Evolutionary conservation across 2,888 invertebrate genomes (phyloP).

Genomic region (Mesoligia furuncula): DNA sequence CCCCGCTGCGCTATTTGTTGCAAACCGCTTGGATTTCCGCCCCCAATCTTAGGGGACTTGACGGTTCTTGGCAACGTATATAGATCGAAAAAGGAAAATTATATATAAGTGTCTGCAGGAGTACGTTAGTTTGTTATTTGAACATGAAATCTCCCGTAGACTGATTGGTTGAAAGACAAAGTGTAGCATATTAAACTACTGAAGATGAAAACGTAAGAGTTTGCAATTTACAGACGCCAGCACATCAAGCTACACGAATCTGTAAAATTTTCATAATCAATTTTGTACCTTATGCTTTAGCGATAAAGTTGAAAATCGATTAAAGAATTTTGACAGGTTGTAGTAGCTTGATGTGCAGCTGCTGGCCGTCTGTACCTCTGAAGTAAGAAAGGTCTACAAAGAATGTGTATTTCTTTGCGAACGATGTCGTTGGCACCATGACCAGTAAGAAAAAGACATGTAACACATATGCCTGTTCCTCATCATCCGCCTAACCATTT

Average conservation of each 20-base stretch:
- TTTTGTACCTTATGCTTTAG: too few species aligned
- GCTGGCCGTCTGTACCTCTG: not conserved
- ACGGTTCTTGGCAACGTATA: constrained; percentile 52
- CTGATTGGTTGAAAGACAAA: not conserved
- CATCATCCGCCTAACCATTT: not conserved
- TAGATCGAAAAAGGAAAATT: not conserved
- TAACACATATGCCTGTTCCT: too few species aligned
- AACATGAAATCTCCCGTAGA: not conserved
- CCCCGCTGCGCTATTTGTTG: constrained; percentile 83
- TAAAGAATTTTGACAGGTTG: too few species aligned
- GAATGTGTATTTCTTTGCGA: not conserved
- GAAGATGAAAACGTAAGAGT: too few species aligned
- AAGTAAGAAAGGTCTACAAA: not conserved
- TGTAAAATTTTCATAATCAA: too few species aligned
- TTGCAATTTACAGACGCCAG: not conserved
- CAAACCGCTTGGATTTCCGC: constrained; percentile 81
- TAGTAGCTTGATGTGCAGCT: too few species aligned
- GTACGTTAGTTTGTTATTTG: not conserved
- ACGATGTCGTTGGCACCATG: not conserved
- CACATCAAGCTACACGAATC: too few species aligned
- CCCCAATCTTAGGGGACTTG: constrained; percentile 67
- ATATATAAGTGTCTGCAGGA: not conserved
- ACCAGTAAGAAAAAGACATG: too few species aligned
- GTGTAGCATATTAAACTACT: not conserved
- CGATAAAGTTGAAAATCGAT: too few species aligned